A percentile compares a stretch with the other conserved stretches of the same genome.
Conservation (phyloP, 2,888 invertebrate genomes). For the Masnerella sp. region DNA sequence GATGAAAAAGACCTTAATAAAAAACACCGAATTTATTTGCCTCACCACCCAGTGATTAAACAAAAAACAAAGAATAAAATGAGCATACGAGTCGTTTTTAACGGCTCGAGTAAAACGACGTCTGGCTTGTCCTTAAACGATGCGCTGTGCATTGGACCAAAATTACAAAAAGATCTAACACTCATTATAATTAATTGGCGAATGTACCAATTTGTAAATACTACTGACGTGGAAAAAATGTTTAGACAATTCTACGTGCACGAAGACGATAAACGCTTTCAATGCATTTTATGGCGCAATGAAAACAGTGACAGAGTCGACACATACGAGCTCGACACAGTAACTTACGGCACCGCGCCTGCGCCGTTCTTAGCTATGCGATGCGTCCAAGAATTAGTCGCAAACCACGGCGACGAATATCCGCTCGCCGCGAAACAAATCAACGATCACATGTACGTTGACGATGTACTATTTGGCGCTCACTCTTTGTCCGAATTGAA, state of each 20-base stretch:
- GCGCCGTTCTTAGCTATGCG: not conserved
- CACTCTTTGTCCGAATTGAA: not conserved
- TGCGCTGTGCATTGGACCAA: slow-evolving; percentile 62
- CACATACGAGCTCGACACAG: not conserved
- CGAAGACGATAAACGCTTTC: too few species aligned
- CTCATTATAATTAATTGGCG: too few species aligned
- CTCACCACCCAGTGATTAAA: slow-evolving; percentile 5
- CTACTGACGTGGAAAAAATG: too few species aligned
- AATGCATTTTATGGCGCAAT: too few species aligned
- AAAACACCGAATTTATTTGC: not conserved
- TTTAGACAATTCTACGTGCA: too few species aligned
- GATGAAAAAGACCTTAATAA: too few species aligned
- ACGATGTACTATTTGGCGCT: not conserved
- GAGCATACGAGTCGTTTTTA: slow-evolving; percentile 66
- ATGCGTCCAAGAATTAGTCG: too few species aligned
- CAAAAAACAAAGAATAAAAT: not conserved
- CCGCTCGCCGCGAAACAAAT: not conserved
- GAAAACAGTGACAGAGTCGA: too few species aligned
- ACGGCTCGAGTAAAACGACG: slow-evolving; percentile 64
- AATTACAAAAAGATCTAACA: slow-evolving; percentile 61
- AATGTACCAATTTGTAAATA: too few species aligned
- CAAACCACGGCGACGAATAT: too few species aligned
- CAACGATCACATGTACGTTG: not conserved
- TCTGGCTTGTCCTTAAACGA: slow-evolving; percentile 65
- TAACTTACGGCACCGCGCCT: not conserved